Percentiles rank a stretch among this genome's conserved stretches.
These are phyloP conservation scores for Cromileptes altivelis DNA, from an alignment of 2,113 vertebrate genomes.

Conservation along the genomic window DNA sequence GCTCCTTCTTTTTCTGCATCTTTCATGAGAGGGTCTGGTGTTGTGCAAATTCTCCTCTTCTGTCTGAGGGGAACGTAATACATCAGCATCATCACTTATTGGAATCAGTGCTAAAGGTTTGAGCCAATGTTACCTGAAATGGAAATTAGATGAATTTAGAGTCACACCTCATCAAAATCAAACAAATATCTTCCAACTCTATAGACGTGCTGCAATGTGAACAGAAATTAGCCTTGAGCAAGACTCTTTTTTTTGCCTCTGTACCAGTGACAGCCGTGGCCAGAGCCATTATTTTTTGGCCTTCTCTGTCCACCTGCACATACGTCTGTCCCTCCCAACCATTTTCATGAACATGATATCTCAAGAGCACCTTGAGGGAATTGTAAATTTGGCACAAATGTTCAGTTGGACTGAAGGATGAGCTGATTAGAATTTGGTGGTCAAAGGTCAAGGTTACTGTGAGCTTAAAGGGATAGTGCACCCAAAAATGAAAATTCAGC, in stretches of 20 bases:
- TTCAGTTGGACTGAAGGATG: too few relatives aligned
- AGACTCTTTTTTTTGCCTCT: neutral
- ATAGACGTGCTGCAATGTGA: neutral
- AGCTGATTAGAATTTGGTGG: too few relatives aligned
- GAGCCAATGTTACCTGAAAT: neutral
- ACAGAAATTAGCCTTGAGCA: neutral
- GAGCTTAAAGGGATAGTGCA: too few relatives aligned
- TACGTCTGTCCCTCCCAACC: too few relatives aligned
- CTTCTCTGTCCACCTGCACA: too few relatives aligned
- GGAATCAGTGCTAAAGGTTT: neutral
- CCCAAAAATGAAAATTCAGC: too few relatives aligned
- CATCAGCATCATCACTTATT: neutral
- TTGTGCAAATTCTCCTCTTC: neutral
- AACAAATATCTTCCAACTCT: neutral
- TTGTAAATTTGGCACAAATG: too few relatives aligned
- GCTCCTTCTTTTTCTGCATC: slow-evolving; percentile 25
- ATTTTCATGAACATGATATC: too few relatives aligned
- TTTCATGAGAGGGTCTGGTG: slow-evolving; percentile 39
- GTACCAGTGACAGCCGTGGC: too few relatives aligned
- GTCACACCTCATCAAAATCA: neutral
- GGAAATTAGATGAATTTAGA: neutral
- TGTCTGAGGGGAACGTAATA: slow-evolving; percentile 16
- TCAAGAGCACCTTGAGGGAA: too few relatives aligned
- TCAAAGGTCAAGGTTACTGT: too few relatives aligned
- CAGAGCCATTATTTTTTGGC: too few relatives aligned